phyloP scores from a whole-genome alignment of 2,113 vertebrate species.

The Argyrosomus japonicus region DNA sequence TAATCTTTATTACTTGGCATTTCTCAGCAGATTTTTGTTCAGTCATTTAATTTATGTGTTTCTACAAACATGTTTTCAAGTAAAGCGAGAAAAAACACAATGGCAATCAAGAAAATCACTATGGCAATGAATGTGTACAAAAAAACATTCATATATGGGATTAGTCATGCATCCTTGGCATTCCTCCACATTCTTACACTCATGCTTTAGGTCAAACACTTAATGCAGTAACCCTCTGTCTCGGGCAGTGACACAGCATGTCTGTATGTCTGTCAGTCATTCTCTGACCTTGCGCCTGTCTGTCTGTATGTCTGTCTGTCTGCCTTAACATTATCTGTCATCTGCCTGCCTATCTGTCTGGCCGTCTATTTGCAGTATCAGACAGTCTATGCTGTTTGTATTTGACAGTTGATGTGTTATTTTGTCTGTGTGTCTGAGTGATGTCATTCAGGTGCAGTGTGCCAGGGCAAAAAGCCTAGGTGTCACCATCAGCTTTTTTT shows the following conservation, averaged over 20 bases:
- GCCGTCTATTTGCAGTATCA: slow-evolving; percentile 77
- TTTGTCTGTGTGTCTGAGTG: slow-evolving; percentile 65
- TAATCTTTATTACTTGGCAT: not conserved
- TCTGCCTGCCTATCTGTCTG: slow-evolving; percentile 67
- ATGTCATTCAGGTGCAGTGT: slow-evolving; percentile 78
- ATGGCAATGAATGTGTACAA: not conserved
- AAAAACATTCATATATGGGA: not conserved
- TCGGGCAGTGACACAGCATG: slow-evolving; percentile 61
- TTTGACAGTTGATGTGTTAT: slow-evolving; percentile 76
- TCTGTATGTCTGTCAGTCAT: slow-evolving; percentile 50
- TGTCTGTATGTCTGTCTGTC: slow-evolving; percentile 69
- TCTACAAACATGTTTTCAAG: not conserved
- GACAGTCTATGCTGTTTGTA: slow-evolving; percentile 65
- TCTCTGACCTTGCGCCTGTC: slow-evolving; percentile 67
- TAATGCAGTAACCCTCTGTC: slow-evolving; percentile 5
- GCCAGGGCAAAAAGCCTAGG: slow-evolving; percentile 69
- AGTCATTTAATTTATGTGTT: too few relatives aligned
- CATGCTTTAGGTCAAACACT: not conserved
- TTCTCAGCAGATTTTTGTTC: not conserved
- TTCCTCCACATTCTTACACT: not conserved
- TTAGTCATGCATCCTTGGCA: not conserved
- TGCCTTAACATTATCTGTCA: slow-evolving; percentile 66
- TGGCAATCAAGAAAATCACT: not conserved
- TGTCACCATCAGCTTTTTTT: slow-evolving; percentile 54
- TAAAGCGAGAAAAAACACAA: not conserved